Conservation (phyloP, 1,140 invertebrate genomes). For the Cryptotermes secundus region DNA sequence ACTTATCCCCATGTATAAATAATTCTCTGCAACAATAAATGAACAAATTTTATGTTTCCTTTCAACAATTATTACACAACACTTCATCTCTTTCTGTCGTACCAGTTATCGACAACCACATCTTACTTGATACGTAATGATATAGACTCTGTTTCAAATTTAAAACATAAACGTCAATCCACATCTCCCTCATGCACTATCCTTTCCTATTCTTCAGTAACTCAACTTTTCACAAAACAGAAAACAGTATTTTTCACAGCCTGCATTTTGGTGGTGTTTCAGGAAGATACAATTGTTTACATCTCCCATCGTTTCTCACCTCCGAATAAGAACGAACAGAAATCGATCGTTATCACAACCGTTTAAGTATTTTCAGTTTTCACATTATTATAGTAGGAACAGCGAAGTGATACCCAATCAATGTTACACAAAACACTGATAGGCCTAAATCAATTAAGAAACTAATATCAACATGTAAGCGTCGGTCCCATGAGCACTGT, state of each 20-base stretch:
- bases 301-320: slow-evolving; percentile 28
- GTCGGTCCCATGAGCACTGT: neutral
- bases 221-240: slow-evolving; percentile 23
- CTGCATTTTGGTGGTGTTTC: slow-evolving; percentile 34
- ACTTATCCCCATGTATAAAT: slow-evolving; percentile 31
- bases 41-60: slow-evolving; percentile 18
- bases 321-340: slow-evolving; percentile 24
- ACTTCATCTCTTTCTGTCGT: neutral
- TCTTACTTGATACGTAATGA: slow-evolving; percentile 24
- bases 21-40: slow-evolving; percentile 33
- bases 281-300: slow-evolving; percentile 19
- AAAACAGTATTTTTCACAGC: slow-evolving; percentile 33
- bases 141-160: slow-evolving; percentile 19
- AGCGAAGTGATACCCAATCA: slow-evolving; percentile 11
- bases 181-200: neutral
- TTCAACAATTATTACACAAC: neutral
- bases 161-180: slow-evolving; percentile 14
- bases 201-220: slow-evolving; percentile 13
- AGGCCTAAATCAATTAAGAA: slow-evolving; percentile 10
- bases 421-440: neutral
- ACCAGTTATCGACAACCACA: neutral
- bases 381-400: slow-evolving; percentile 26
- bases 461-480: slow-evolving; percentile 12
- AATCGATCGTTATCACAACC: slow-evolving; percentile 33
- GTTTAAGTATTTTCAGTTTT: slow-evolving; percentile 29